Conservation (phyloP, 2,797 vertebrate species). For the Potorous gilbertii region DNA sequence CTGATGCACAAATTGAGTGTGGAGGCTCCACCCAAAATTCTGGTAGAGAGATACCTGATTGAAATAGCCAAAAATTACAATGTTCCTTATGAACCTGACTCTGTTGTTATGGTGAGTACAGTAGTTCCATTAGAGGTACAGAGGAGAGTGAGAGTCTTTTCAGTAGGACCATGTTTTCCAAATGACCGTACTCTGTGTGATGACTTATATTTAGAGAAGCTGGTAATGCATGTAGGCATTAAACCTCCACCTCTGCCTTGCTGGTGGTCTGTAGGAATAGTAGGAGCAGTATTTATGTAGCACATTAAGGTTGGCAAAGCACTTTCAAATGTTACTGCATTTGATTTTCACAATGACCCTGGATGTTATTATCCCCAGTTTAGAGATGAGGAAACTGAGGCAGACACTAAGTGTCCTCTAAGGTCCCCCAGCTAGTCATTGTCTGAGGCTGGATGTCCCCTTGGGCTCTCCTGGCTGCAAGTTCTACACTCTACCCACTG, state of each 20-base stretch:
- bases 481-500: not conserved
- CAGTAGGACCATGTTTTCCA: not conserved
- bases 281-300: not conserved
- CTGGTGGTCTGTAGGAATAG: conserved; percentile 8
- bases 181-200: not conserved
- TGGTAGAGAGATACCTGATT: conserved; percentile 98
- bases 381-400: not conserved
- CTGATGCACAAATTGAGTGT: conserved; percentile 98
- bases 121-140: conserved; percentile 70
- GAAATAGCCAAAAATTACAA: conserved; percentile 99
- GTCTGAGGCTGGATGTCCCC: not conserved
- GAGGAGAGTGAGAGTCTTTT: conserved; percentile 23
- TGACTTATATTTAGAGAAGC: conserved; percentile 8
- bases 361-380: not conserved
- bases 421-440: not conserved
- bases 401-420: not conserved
- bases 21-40: conserved; percentile 97
- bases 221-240: not conserved
- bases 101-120: conserved; percentile 94
- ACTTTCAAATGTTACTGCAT: not conserved
- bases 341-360: not conserved
- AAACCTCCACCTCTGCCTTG: conserved; percentile 41
- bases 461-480: not conserved
- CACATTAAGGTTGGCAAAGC: not conserved
- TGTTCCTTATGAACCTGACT: conserved; percentile 96